These are phyloP conservation scores for Phaethornis superciliosus DNA, from an alignment of 2,113 vertebrate genomes.

Conservation along the genomic window DNA sequence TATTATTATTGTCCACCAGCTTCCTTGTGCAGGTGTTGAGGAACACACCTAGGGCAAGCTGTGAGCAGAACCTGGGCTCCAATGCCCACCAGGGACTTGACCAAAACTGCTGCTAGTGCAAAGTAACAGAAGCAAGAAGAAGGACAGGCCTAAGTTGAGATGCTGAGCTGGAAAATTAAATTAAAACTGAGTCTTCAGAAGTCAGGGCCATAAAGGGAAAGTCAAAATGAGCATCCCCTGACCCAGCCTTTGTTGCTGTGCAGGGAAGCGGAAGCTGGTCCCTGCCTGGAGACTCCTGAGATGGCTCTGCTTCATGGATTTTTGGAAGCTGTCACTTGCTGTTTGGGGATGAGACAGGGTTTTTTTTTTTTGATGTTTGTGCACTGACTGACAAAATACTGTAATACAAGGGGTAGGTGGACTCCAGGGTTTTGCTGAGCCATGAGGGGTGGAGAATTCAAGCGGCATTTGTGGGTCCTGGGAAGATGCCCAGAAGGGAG, in stretches of 20 bases:
- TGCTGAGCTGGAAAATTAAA: conserved; percentile 29
- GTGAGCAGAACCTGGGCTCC: neutral
- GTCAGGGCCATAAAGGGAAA: neutral
- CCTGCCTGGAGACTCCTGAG: neutral
- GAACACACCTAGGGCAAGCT: neutral
- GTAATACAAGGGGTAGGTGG: neutral
- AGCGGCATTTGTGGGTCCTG: neutral
- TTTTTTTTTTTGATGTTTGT: neutral
- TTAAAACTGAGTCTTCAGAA: neutral
- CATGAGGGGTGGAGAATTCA: neutral
- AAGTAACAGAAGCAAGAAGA: neutral
- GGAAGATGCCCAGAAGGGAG: neutral
- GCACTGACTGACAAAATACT: neutral
- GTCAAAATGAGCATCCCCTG: neutral
- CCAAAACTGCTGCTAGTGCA: neutral
- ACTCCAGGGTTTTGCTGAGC: neutral
- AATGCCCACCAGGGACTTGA: rapidly evolving
- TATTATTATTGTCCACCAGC: neutral
- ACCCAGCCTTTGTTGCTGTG: neutral
- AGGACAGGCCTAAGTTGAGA: neutral
- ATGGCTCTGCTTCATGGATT: neutral
- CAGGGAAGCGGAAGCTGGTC: neutral
- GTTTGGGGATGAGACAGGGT: neutral
- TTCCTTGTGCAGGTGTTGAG: neutral
- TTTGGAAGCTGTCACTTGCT: neutral